phyloP scores from a whole-genome alignment of 2,888 invertebrate genomes.

The Abrostola triplasia region DNA sequence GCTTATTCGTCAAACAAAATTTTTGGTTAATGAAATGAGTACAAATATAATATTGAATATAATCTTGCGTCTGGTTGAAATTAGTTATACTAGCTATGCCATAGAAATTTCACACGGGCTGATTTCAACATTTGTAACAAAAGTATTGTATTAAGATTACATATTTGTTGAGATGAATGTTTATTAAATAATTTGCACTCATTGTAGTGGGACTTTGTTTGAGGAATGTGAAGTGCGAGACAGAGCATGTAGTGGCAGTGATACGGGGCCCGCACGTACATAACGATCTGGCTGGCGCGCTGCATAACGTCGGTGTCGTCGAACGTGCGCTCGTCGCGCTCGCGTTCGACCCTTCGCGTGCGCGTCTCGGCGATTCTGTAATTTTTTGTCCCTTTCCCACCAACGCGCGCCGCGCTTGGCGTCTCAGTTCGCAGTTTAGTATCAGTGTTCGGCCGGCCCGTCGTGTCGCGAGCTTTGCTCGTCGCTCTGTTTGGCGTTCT shows the following conservation, averaged over 20 bases:
- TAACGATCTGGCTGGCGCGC: conserved; percentile 95
- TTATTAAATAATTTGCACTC: conserved; percentile 36
- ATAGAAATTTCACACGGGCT: background rate
- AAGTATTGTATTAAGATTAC: background rate
- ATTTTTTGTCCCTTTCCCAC: conserved; percentile 78
- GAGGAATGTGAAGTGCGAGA: conserved; percentile 71
- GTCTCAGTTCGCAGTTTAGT: conserved; percentile 64
- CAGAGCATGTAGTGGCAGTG: conserved; percentile 53
- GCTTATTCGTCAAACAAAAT: conserved; percentile 81
- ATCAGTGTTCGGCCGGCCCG: conserved; percentile 61
- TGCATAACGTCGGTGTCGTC: conserved; percentile 94
- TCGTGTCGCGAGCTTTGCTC: conserved; percentile 68
- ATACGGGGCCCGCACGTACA: conserved; percentile 89
- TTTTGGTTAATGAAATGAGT: conserved; percentile 37
- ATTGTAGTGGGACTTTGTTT: conserved; percentile 67
- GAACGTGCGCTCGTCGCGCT: conserved; percentile 89
- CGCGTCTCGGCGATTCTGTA: conserved; percentile 85
- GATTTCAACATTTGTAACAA: background rate
- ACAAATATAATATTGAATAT: conserved; percentile 39
- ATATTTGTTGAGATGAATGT: background rate
- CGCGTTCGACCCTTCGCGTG: conserved; percentile 85
- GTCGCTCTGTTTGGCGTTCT: conserved; percentile 76
- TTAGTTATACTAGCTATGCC: background rate
- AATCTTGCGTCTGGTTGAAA: background rate
- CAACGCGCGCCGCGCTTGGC: conserved; percentile 64